These are phyloP conservation scores for Aplysia californica DNA, from an alignment of 1,140 invertebrate genomes.

Conservation along the genomic window DNA sequence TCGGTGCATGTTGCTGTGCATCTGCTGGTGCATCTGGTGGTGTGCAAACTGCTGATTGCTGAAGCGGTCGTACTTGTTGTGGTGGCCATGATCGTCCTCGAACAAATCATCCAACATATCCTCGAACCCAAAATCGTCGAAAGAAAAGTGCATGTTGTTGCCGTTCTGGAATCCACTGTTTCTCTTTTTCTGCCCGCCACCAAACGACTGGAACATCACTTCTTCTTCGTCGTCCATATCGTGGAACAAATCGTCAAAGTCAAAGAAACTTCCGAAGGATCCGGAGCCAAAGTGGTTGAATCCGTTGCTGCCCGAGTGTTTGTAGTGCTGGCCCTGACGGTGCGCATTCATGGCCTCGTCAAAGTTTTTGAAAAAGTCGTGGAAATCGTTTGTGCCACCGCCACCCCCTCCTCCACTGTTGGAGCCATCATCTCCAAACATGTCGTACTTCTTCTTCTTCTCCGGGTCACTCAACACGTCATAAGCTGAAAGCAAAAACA, in stretches of 20 bases:
- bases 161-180: background rate
- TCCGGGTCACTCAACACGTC: constrained; percentile 92
- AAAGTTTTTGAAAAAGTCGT: constrained; percentile 62
- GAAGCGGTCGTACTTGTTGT: constrained; percentile 16
- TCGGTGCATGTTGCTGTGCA: constrained; percentile 28
- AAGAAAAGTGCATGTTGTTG: background rate
- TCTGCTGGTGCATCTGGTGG: constrained; percentile 29
- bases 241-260: constrained; percentile 58
- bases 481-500: constrained; percentile 77
- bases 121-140: constrained; percentile 19
- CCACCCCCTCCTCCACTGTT: constrained; percentile 29
- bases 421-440: constrained; percentile 76
- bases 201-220: constrained; percentile 33
- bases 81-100: constrained; percentile 12
- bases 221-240: constrained; percentile 46
- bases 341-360: constrained; percentile 51
- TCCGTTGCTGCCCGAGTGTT: constrained; percentile 29
- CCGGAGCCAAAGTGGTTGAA: constrained; percentile 42
- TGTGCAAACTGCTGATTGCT: constrained; percentile 32
- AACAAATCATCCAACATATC: constrained; percentile 26
- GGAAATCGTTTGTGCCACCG: constrained; percentile 51
- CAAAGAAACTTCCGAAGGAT: constrained; percentile 46
- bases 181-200: constrained; percentile 18
- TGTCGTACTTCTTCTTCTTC: constrained; percentile 93
- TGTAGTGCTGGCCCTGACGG: constrained; percentile 36